Percentiles rank a stretch among this genome's conserved stretches.
Conservation (phyloP, 2,113 vertebrate species). For the Calypte anna region DNA sequence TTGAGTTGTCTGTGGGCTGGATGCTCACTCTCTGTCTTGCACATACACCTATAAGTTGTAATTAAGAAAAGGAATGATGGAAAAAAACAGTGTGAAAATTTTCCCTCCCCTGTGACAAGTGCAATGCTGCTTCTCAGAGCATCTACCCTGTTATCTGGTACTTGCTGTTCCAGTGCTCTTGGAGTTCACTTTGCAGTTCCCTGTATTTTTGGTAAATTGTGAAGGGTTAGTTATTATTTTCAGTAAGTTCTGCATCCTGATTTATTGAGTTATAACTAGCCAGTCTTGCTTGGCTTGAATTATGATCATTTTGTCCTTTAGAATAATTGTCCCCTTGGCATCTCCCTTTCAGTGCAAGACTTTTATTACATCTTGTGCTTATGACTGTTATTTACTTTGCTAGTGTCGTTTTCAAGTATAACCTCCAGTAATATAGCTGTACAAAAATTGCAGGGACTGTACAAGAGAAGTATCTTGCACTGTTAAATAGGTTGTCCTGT, state of each 20-base stretch:
- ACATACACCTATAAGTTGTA: background rate
- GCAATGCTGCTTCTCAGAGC: background rate
- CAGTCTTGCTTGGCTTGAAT: background rate
- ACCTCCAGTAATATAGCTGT: background rate
- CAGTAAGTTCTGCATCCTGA: background rate
- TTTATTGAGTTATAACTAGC: background rate
- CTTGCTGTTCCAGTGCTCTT: background rate
- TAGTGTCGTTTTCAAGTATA: background rate
- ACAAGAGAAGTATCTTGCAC: background rate
- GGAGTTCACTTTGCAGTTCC: background rate
- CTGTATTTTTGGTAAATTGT: background rate
- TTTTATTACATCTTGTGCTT: background rate
- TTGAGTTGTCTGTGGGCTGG: background rate
- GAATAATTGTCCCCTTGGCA: background rate
- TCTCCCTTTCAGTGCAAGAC: background rate
- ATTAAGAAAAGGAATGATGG: background rate
- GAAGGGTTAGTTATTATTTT: background rate
- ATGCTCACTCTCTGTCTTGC: background rate
- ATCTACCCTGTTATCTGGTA: background rate
- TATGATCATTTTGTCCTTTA: background rate
- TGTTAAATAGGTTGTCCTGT: background rate
- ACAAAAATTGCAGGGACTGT: background rate
- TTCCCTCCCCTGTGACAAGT: background rate
- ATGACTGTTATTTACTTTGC: background rate
- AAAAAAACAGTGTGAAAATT: background rate